A percentile compares a stretch with the other conserved stretches of the same genome.
phyloP scores from a whole-genome alignment of 2,113 vertebrate species.

The Lepisosteus oculatus region DNA sequence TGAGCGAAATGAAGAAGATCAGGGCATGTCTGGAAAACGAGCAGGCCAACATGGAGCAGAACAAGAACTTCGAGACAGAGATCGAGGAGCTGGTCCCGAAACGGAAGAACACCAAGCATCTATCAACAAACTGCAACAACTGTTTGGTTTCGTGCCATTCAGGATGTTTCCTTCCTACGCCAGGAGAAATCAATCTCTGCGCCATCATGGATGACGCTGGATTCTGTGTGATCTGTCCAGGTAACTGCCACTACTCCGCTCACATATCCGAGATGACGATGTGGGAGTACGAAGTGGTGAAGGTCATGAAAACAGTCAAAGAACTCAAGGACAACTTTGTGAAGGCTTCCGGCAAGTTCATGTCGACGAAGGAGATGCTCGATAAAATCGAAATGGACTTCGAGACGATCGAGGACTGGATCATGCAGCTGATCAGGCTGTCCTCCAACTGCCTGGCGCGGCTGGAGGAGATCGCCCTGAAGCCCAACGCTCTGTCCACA shows the following conservation, averaged over 20 bases:
- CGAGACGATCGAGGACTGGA: too few species aligned
- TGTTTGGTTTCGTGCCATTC: constrained; percentile 36
- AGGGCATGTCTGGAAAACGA: constrained; percentile 27
- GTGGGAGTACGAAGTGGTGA: constrained; percentile 25
- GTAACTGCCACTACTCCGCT: constrained; percentile 19
- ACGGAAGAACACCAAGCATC: not conserved
- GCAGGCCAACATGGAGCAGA: constrained; percentile 22
- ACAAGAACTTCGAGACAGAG: constrained; percentile 32
- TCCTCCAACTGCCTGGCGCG: too few species aligned
- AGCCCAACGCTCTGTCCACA: too few species aligned
- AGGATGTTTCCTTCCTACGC: constrained; percentile 23
- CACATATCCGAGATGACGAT: constrained; percentile 14
- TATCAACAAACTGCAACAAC: constrained; percentile 25
- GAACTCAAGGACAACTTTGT: too few species aligned
- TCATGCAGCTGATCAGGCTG: too few species aligned
- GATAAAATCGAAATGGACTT: too few species aligned
- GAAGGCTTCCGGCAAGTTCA: too few species aligned
- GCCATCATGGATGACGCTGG: constrained; percentile 25
- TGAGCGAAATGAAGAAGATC: constrained; percentile 29
- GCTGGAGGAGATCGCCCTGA: too few species aligned
- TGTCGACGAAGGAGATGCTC: too few species aligned
- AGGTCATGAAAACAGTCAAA: too few species aligned
- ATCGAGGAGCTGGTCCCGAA: constrained; percentile 20
- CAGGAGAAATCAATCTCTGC: constrained; percentile 18
- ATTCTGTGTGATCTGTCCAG: constrained; percentile 28